Conservation (phyloP, 1,140 invertebrate species). For the Coptotermes formosanus region DNA sequence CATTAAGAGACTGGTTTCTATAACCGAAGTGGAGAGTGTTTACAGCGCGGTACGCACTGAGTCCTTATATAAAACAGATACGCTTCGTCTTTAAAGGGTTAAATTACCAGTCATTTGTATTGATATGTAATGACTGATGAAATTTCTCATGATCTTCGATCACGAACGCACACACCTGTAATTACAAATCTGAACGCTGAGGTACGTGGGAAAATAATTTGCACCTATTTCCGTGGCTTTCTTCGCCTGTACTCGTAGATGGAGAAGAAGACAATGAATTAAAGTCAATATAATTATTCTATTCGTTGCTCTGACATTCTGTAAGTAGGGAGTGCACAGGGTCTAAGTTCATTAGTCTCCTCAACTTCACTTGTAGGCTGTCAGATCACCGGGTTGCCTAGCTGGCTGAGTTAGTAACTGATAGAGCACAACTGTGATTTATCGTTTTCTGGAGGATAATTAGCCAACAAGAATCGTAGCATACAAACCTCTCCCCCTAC, state of each 20-base stretch:
- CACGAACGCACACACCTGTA: background rate
- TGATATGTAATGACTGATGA: background rate
- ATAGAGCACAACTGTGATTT: constrained; percentile 9
- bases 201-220: background rate
- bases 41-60: too few species aligned
- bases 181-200: background rate
- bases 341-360: constrained; percentile 6
- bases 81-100: too few species aligned
- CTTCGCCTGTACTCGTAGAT: background rate
- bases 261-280: background rate
- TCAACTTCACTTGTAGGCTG: constrained; percentile 1
- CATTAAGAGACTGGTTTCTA: too few species aligned
- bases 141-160: background rate
- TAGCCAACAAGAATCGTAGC: background rate
- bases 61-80: too few species aligned
- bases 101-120: too few species aligned
- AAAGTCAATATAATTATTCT: constrained; percentile 20
- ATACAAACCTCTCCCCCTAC: constrained; percentile 3
- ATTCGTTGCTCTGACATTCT: background rate
- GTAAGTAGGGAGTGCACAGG: background rate
- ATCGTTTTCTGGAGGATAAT: background rate
- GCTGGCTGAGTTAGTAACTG: background rate
- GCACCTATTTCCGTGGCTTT: background rate
- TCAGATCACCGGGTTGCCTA: background rate
- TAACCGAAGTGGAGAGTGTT: too few species aligned